phyloP scores from a whole-genome alignment of 2,113 vertebrate species.

The Lepus americanus region DNA sequence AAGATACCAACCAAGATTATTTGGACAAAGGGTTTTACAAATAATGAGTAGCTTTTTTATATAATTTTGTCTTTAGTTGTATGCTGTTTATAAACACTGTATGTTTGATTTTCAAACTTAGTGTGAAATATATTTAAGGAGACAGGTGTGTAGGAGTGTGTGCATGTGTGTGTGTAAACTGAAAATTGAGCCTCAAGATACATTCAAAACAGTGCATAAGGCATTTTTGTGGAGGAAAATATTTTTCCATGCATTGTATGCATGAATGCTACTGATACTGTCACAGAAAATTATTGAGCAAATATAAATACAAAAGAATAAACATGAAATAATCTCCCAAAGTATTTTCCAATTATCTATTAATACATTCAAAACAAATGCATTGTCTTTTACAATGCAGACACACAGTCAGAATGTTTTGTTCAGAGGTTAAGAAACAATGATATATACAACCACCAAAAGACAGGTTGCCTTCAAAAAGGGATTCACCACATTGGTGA shows the following conservation, averaged over 20 bases:
- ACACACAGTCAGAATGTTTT: conserved; percentile 10
- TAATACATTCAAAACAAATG: conserved; percentile 68
- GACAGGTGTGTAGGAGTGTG: neutral
- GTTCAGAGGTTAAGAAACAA: conserved; percentile 73
- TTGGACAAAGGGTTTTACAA: conserved; percentile 17
- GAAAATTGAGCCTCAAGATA: conserved; percentile 15
- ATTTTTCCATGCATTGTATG: conserved; percentile 54
- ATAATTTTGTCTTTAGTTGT: conserved; percentile 31
- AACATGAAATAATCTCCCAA: conserved; percentile 47
- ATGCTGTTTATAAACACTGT: neutral
- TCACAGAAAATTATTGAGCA: conserved; percentile 61
- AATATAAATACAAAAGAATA: conserved; percentile 59
- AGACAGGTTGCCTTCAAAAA: conserved; percentile 78
- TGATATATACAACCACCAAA: conserved; percentile 77
- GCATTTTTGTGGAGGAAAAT: conserved; percentile 58
- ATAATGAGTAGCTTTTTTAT: neutral
- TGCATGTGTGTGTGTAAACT: neutral
- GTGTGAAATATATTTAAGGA: neutral
- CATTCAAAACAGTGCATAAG: conserved; percentile 43
- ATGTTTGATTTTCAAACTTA: neutral
- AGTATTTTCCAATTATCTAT: conserved; percentile 72
- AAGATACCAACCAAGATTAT: neutral
- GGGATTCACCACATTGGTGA: conserved; percentile 83
- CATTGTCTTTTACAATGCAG: neutral
- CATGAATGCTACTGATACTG: conserved; percentile 52